Percentiles rank a stretch among this genome's conserved stretches.
Evolutionary conservation across 2,888 invertebrate genomes (phyloP).

Genomic region (Atrina japonica): DNA sequence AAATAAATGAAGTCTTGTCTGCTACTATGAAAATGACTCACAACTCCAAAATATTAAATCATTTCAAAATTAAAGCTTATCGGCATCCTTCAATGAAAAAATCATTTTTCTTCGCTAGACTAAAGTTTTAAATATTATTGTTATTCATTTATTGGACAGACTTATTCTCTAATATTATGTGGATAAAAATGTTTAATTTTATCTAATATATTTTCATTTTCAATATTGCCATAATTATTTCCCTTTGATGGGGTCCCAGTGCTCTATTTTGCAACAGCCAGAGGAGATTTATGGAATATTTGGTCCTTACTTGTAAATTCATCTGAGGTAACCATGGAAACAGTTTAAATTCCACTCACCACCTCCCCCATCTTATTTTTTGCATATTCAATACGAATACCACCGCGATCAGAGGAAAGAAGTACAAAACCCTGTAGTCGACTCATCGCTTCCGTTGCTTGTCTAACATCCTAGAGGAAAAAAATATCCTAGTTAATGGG

Average conservation of each 20-base stretch:
- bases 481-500: conserved; percentile 14
- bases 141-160: no score
- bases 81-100: no score
- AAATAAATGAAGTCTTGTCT: no score
- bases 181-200: no score
- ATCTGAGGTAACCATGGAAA: conserved; percentile 40
- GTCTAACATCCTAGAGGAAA: conserved; percentile 86
- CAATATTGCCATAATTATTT: no score
- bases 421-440: conserved; percentile 97
- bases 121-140: no score
- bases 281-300: conserved; percentile 23
- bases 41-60: neutral
- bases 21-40: neutral
- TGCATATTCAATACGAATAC: conserved; percentile 99
- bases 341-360: conserved; percentile 60
- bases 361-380: conserved; percentile 98
- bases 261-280: conserved; percentile 30
- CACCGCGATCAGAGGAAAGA: conserved; percentile 97
- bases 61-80: no score
- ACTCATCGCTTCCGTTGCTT: conserved; percentile 95
- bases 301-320: conserved; percentile 48
- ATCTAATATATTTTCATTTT: no score
- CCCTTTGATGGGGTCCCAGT: conserved; percentile 9
- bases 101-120: no score
- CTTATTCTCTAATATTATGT: no score